These are phyloP conservation scores for Macquaria australasica DNA, from an alignment of 2,113 vertebrate genomes.

Conservation along the genomic window DNA sequence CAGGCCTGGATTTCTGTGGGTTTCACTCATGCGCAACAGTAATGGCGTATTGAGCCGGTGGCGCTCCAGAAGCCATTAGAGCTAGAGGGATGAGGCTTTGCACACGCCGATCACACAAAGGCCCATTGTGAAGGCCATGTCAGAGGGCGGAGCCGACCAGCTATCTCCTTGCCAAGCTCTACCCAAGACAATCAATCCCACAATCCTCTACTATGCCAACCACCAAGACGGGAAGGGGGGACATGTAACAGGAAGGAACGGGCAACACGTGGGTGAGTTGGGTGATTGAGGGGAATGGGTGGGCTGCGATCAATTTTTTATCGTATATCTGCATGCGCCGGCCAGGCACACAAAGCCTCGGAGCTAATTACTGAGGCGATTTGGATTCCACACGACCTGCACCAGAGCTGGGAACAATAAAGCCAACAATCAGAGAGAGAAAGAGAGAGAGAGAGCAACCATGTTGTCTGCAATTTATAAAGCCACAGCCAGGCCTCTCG, in stretches of 20 bases:
- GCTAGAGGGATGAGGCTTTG: constrained; percentile 71
- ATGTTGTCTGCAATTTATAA: constrained; percentile 77
- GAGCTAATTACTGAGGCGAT: constrained; percentile 82
- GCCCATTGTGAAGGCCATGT: constrained; percentile 76
- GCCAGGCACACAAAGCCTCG: constrained; percentile 72
- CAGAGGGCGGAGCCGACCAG: constrained; percentile 67
- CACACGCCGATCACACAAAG: constrained; percentile 71
- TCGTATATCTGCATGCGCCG: constrained; percentile 72
- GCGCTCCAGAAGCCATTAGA: constrained; percentile 77
- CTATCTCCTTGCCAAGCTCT: constrained; percentile 65
- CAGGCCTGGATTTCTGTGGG: constrained; percentile 38
- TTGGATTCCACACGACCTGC: constrained; percentile 75
- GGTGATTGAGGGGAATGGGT: constrained; percentile 64
- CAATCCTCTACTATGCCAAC: constrained; percentile 52
- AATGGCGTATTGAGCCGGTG: constrained; percentile 75
- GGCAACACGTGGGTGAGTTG: constrained; percentile 44
- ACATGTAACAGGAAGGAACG: constrained; percentile 13
- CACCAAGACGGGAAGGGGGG: constrained; percentile 2
- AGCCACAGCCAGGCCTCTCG: constrained; percentile 61
- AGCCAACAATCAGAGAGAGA: constrained; percentile 71
- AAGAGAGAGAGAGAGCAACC: constrained; percentile 49
- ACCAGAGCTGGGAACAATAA: constrained; percentile 79
- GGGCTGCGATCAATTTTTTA: constrained; percentile 70
- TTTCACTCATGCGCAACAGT: constrained; percentile 70
- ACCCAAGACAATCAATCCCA: constrained; percentile 75